Evolutionary conservation across 2,113 vertebrate genomes (phyloP), one percentile per base, ranked within the genome.

Genomic region (Equus przewalskii): DNA sequence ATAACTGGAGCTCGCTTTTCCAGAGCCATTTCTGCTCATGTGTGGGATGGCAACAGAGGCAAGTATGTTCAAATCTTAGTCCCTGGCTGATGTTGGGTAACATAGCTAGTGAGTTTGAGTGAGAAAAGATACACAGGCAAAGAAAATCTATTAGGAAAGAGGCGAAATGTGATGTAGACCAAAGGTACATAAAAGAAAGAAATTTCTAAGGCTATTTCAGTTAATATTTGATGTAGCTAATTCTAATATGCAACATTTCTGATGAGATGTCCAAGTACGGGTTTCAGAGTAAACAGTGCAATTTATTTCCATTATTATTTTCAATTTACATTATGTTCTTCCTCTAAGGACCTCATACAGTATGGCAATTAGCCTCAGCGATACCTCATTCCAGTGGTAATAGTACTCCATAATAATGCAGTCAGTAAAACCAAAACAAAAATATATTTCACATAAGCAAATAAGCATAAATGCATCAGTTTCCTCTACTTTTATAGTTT

Each of bases 211-310:
- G 97, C 89, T 94, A 78, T 89, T 80, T 79, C 89, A 91, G 90
- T 65, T 95, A 96, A 96, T 97, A 97, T 97, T 96, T 96, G 95
- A 98, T 97, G 93, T 97, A 96, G 94, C 94, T 83, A 93, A 93
- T 97, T 93, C 86, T 98, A 91, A 98, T 19, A 46, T 92, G 54
- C 80, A 91, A 51, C 75, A 97, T 92, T 95, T 97, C 84, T 33
- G n/a, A 96, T 94, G 97, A 97, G 78, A 92, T 93, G 92, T 2
- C 72, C 58, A 97, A 96, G 86, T 86, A 81, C 44, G 64, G 70
- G 10, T 94, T 98, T 91, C 91, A 97, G 49, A 70, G 67, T 36
- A 70, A 92, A 93, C 56, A 89, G 62, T 49, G 9, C 44, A 80
- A 70, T 84, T 84, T 62, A 83, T 75, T 86, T 89, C 56, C 30